Evolutionary conservation across 2,888 invertebrate species (phyloP).

Genomic region (Machimus rusticus): DNA sequence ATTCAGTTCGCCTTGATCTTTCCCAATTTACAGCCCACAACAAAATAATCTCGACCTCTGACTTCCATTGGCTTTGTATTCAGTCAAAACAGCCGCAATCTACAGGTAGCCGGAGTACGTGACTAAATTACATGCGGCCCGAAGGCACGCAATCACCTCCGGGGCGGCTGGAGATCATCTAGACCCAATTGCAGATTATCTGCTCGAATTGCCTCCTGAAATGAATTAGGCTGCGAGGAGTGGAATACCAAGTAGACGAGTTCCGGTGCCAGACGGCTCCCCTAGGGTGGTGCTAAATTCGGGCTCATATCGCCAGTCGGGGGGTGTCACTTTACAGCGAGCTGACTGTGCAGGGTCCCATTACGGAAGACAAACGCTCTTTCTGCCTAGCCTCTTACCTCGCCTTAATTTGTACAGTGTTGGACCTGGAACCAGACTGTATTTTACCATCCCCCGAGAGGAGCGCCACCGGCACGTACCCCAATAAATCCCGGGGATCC

Average conservation of each 20-base stretch:
- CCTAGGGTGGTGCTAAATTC: not conserved
- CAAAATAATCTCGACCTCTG: not conserved
- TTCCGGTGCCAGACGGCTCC: not conserved
- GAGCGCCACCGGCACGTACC: not conserved
- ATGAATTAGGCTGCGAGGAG: slow-evolving; percentile 8
- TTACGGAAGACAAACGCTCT: slow-evolving; percentile 25
- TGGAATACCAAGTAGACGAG: slow-evolving; percentile 17
- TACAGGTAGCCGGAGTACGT: slow-evolving; percentile 25
- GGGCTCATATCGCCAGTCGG: not conserved
- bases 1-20: not conserved
- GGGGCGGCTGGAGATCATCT: slow-evolving; percentile 16
- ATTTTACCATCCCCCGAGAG: not conserved
- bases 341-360: not conserved
- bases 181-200: slow-evolving; percentile 30
- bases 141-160: not conserved
- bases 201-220: slow-evolving; percentile 28
- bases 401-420: slow-evolving; percentile 6
- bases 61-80: not conserved
- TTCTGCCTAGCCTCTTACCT: slow-evolving; percentile 8
- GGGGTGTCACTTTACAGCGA: slow-evolving; percentile 17
- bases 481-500: not conserved
- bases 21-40: not conserved
- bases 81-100: slow-evolving; percentile 2
- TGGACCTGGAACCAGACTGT: not conserved
- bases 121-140: slow-evolving; percentile 24